Evolutionary conservation across 2,888 invertebrate species (phyloP).

Genomic region (Diarsia mendica): DNA sequence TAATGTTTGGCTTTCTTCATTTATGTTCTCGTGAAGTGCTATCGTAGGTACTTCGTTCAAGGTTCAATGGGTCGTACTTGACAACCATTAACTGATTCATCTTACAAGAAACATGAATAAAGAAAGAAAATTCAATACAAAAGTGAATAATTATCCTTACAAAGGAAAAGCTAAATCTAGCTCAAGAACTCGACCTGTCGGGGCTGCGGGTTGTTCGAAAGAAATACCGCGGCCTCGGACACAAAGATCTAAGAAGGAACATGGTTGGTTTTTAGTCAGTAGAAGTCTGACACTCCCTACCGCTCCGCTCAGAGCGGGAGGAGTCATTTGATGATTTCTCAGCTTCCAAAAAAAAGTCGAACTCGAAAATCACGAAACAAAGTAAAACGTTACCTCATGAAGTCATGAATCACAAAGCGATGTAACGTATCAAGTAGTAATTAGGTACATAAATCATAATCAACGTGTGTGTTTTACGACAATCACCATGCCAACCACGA

Average conservation of each 20-base stretch:
- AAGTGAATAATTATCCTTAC: not conserved
- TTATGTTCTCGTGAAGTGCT: not conserved
- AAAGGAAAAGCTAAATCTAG: not conserved
- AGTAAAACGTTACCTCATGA: conserved; percentile 1
- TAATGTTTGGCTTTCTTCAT: not conserved
- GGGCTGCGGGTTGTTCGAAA: too few species aligned
- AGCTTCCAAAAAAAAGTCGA: not conserved
- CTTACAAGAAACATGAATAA: not conserved
- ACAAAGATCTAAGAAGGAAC: too few species aligned
- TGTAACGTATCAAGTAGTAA: conserved; percentile 16
- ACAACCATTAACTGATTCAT: not conserved
- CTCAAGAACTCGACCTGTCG: not conserved
- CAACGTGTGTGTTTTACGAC: conserved; percentile 31
- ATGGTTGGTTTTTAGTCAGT: too few species aligned
- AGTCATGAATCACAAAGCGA: conserved; percentile 10
- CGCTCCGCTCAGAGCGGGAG: too few species aligned
- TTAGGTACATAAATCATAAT: conserved; percentile 39
- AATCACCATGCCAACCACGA: conserved; percentile 56
- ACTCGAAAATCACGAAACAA: not conserved
- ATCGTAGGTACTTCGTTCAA: not conserved
- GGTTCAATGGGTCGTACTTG: not conserved
- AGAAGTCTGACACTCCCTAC: too few species aligned
- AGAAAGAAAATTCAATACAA: not conserved
- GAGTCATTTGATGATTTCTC: too few species aligned
- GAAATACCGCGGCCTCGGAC: too few species aligned